phyloP scores from a whole-genome alignment of 2,797 vertebrate genomes.

The Ficedula albicollis region DNA sequence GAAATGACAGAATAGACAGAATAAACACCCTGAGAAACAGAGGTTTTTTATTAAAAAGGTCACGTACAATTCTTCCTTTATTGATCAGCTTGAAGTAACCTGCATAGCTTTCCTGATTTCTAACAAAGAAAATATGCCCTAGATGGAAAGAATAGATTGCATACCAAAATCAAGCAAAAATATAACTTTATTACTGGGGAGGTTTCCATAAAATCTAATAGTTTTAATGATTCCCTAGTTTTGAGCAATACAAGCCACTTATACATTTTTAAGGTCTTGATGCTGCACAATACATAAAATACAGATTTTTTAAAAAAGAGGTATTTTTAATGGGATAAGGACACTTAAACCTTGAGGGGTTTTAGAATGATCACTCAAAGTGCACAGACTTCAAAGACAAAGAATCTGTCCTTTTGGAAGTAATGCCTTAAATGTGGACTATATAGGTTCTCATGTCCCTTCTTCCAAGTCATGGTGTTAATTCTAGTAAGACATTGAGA shows the following conservation, averaged over 20 bases:
- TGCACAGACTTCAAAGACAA: neutral
- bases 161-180: neutral
- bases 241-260: neutral
- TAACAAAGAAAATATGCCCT: neutral
- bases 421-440: neutral
- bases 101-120: neutral
- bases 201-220: neutral
- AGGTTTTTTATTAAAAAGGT: neutral
- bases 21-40: neutral
- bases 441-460: neutral
- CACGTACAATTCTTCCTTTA: neutral
- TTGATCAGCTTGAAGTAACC: neutral
- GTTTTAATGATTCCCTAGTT: neutral
- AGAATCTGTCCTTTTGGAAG: neutral
- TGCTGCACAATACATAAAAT: neutral
- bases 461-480: neutral
- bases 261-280: neutral
- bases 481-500: neutral
- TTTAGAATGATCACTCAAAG: neutral
- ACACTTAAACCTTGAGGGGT: neutral
- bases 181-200: neutral
- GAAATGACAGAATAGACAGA: neutral
- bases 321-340: neutral
- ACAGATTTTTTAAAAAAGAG: rapidly evolving
- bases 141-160: neutral